Base-by-base conservation (phyloP, 2,888 invertebrate species). In the Acrobasis consociella region DNA sequence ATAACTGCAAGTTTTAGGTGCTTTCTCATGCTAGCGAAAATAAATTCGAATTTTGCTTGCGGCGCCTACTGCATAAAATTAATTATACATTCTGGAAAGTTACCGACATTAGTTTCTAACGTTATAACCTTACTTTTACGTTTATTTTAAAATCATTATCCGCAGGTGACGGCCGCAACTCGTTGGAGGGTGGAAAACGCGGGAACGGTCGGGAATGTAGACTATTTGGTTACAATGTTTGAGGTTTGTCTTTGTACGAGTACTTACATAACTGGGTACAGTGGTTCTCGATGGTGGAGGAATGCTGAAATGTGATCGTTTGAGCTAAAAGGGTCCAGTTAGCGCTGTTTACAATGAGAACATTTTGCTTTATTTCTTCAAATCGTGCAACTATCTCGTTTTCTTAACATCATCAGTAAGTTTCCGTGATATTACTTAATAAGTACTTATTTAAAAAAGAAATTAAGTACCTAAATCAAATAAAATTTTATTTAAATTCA, bases 11-110 rank as follows among this genome's bases (percentile, higher is more conserved):
- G 56, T 56, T 56, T 56, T 56, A 56, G 56, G 56, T 42, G 46
- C 56, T 46, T 56, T 56, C 56, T 56, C 56, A 42, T 39, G 38
- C 56, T 42, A 16, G 56, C 56, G 42, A 56, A 56, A 56, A 56
- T 56, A 56, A 56, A 56, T 56, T 56, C 56, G 56, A 22, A 56
- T 56, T 56, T 56, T 42, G 56, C 42, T 56, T 13, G 22, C 22
- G 22, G 42, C 56, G 17, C 42, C 42, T 56, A 39, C 42, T 56
- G 42, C 56, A 56, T 56, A 56, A 46, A 56, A 56, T 56, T 56
- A 56, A 56, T 56, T 56, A 56, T 56, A 46, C 56, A 56, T 56
- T 56, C 56, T 42, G 42, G 16, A 56, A 56, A 56, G 56, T 56
- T 56, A 42, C 39, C 42, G 17, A 15, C 39, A 56, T 56, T 56